Conservation (phyloP, 2,797 vertebrate species). For the Antennarius maculatus region DNA sequence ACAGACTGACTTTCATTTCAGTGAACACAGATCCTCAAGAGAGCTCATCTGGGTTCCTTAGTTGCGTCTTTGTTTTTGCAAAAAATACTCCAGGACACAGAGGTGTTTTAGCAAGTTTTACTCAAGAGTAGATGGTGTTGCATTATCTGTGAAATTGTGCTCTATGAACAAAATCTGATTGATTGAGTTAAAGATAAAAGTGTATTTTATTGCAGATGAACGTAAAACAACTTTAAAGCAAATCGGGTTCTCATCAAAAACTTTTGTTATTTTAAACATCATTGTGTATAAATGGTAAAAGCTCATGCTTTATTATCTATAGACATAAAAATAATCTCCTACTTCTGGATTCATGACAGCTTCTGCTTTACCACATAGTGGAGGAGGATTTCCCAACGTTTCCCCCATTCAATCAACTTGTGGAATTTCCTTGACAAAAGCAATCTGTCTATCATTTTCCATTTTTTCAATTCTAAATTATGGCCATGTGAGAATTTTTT, state of each 20-base stretch:
- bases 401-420: not conserved
- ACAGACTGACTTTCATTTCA: conserved; percentile 36
- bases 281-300: not conserved
- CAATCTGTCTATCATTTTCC: conserved; percentile 5
- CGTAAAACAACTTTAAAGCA: too few relatives aligned
- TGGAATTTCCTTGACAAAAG: not conserved
- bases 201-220: too few relatives aligned
- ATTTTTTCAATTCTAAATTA: too few relatives aligned
- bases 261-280: too few relatives aligned
- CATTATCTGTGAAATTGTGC: too few relatives aligned
- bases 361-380: too few relatives aligned
- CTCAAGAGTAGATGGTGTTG: not conserved
- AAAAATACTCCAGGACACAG: not conserved
- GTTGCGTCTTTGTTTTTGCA: not conserved
- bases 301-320: not conserved
- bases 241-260: too few relatives aligned
- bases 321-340: too few relatives aligned
- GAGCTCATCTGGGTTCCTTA: not conserved
- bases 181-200: too few relatives aligned
- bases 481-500: not conserved
- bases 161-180: too few relatives aligned
- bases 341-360: not conserved
- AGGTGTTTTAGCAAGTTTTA: not conserved
- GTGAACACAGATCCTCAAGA: conserved; percentile 12
- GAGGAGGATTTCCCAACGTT: not conserved